Conservation (phyloP, 2,888 invertebrate species). For the Asteroscopus sphinx region DNA sequence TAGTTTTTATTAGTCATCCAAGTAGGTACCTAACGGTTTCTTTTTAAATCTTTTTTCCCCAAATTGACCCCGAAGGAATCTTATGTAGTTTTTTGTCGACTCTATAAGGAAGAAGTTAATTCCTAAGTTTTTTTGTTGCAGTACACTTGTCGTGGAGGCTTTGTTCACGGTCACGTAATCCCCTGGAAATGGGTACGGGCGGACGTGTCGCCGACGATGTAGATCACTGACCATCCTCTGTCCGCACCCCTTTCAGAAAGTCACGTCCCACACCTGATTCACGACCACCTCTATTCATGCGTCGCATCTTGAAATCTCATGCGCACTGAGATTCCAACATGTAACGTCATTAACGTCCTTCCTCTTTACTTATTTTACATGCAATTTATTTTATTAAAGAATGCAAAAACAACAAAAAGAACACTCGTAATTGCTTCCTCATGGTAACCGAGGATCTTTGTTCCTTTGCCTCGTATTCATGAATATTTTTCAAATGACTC, state of each 20-base stretch:
- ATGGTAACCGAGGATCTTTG: slow-evolving; percentile 33
- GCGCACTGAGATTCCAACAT: slow-evolving; percentile 16
- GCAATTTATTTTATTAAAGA: slow-evolving; percentile 28
- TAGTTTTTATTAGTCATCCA: slow-evolving; percentile 32
- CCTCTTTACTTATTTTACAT: slow-evolving; percentile 18
- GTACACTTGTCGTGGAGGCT: slow-evolving; percentile 30
- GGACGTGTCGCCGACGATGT: slow-evolving; percentile 49
- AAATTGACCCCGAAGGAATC: slow-evolving; percentile 42
- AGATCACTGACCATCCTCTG: slow-evolving; percentile 51
- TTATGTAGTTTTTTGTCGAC: slow-evolving; percentile 26
- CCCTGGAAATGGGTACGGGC: slow-evolving; percentile 48
- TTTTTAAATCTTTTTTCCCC: slow-evolving; percentile 20
- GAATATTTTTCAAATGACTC: slow-evolving; percentile 45
- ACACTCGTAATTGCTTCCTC: slow-evolving; percentile 26
- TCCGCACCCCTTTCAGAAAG: slow-evolving; percentile 37
- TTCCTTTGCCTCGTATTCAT: slow-evolving; percentile 39
- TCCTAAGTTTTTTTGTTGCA: slow-evolving; percentile 32
- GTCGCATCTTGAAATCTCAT: slow-evolving; percentile 12
- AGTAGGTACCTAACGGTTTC: slow-evolving; percentile 33
- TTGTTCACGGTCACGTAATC: slow-evolving; percentile 67
- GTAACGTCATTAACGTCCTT: slow-evolving; percentile 19
- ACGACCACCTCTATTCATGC: slow-evolving; percentile 25
- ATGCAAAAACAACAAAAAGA: slow-evolving; percentile 21
- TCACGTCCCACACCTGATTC: slow-evolving; percentile 51
- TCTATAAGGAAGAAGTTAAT: slow-evolving; percentile 43